These are phyloP conservation scores for Tragulus kanchil DNA, from an alignment of 2,113 vertebrate genomes.

Conservation along the genomic window DNA sequence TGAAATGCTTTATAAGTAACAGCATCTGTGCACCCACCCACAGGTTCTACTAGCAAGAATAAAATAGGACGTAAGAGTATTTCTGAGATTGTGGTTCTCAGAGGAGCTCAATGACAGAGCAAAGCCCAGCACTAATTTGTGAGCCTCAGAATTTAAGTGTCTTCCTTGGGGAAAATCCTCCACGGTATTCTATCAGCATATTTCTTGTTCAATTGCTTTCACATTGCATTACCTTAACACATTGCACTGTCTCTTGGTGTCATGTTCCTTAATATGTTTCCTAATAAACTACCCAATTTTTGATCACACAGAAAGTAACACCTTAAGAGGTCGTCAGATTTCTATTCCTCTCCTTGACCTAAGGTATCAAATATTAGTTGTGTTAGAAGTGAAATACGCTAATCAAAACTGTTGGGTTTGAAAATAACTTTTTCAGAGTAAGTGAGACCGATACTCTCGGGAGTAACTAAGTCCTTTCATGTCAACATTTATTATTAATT, in stretches of 20 bases:
- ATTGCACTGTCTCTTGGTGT: background rate
- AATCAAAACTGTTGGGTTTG: constrained; percentile 14
- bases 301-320: background rate
- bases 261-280: constrained; percentile 36
- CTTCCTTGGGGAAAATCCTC: background rate
- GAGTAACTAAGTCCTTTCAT: background rate
- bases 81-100: background rate
- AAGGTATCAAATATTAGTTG: background rate
- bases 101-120: background rate
- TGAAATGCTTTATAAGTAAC: background rate
- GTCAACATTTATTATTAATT: background rate
- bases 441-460: background rate
- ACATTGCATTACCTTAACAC: constrained; percentile 54
- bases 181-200: background rate
- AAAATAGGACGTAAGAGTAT: background rate
- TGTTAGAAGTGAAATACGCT: constrained; percentile 52
- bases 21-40: background rate
- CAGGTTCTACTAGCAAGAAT: background rate
- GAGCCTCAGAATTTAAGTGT: background rate
- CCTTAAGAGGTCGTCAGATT: background rate
- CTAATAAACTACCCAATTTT: background rate
- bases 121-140: background rate
- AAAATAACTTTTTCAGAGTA: constrained; percentile 29
- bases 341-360: background rate
- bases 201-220: constrained; percentile 67